Conservation (phyloP, 2,113 vertebrate genomes). For the Nycticorax nycticorax region DNA sequence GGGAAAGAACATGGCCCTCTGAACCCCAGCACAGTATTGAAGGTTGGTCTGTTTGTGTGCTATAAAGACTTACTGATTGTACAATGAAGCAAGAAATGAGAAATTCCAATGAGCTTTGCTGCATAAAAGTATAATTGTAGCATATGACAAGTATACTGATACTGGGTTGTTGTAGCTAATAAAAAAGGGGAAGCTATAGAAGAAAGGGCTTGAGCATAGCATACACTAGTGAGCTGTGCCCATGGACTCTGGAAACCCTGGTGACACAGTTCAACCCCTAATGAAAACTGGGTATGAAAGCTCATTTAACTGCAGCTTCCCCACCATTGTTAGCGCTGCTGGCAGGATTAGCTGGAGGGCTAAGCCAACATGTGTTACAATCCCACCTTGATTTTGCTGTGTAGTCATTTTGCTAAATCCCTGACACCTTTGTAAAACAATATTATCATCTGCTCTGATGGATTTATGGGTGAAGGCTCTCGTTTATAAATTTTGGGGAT, state of each 20-base stretch:
- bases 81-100: not conserved
- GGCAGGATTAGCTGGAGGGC: not conserved
- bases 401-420: not conserved
- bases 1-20: not conserved
- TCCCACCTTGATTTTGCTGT: not conserved
- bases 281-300: not conserved
- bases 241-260: not conserved
- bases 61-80: not conserved
- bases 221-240: not conserved
- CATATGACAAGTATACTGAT: not conserved
- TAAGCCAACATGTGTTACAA: not conserved
- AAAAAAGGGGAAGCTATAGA: not conserved
- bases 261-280: not conserved
- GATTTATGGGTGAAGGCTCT: not conserved
- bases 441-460: conserved; percentile 1
- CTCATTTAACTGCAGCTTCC: not conserved
- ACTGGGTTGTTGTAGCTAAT: not conserved
- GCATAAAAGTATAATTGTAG: not conserved
- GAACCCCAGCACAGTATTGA: not conserved
- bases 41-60: not conserved
- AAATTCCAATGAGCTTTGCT: not conserved
- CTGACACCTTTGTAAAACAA: conserved; percentile 13
- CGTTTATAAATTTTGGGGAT: conserved; percentile 18
- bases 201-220: not conserved
- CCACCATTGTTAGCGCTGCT: not conserved